A percentile compares a stretch with the other conserved stretches of the same genome.
phyloP scores from a whole-genome alignment of 1,140 invertebrate genomes.

The Drosophila ficusphila region DNA sequence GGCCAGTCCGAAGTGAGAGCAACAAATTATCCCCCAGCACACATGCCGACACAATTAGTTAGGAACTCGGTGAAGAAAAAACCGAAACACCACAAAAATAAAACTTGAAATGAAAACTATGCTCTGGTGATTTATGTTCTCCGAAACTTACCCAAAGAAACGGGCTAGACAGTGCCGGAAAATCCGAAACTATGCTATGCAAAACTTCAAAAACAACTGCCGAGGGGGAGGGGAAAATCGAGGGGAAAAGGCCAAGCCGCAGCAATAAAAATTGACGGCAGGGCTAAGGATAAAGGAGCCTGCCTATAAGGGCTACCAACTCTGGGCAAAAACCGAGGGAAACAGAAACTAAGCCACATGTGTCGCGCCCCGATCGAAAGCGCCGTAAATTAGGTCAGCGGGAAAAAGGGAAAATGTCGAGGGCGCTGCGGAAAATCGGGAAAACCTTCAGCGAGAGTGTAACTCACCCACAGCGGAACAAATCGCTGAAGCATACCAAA shows the following conservation, averaged over 20 bases:
- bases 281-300: conserved; percentile 50
- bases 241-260: conserved; percentile 47
- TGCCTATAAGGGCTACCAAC: conserved; percentile 36
- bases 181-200: conserved; percentile 61
- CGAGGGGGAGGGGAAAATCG: neutral
- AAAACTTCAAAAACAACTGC: conserved; percentile 72
- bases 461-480: conserved; percentile 52
- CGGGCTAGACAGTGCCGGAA: conserved; percentile 18
- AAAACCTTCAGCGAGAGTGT: conserved; percentile 39
- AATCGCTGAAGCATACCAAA: conserved; percentile 68
- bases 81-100: conserved; percentile 40
- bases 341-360: conserved; percentile 58
- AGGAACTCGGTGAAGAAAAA: conserved; percentile 12
- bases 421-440: conserved; percentile 8
- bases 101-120: conserved; percentile 53
- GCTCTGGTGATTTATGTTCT: conserved; percentile 68
- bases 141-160: conserved; percentile 45
- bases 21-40: conserved; percentile 52
- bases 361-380: conserved; percentile 72
- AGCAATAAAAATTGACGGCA: conserved; percentile 66
- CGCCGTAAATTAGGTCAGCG: conserved; percentile 77
- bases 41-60: conserved; percentile 56
- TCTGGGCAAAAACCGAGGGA: conserved; percentile 11
- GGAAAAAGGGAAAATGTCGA: conserved; percentile 15
- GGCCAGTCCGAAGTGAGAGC: conserved; percentile 63